Evolutionary conservation across 2,888 invertebrate genomes (phyloP), one percentile per base, ranked within the genome.

Genomic region (Kryphioiulus occultus): DNA sequence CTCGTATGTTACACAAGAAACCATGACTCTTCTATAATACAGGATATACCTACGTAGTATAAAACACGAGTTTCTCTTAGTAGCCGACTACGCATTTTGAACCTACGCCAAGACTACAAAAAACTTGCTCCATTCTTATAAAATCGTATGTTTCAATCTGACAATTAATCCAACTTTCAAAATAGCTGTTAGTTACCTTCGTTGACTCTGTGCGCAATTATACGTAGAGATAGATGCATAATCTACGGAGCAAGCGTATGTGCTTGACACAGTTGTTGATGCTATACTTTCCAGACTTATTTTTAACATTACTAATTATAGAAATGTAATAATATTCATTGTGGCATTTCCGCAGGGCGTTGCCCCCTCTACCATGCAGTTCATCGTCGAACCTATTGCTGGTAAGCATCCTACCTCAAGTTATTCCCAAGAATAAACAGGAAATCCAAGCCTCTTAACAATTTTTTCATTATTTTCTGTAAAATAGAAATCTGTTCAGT

Each of bases 231-330:
- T 26, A 68, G 7, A 22, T 68, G 68, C 68, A 68, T 26, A 2
- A 26, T 2, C 7, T 68, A 26, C 9, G 26, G 47, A 10, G 3
- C 26, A 12, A 12, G 26, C 3, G 22, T 68, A 26, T 22, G 22
- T 12, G 68, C 22, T 68, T 68, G 68, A 68, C 68, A 26, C 68
- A 68, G 68, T 68, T 68, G 68, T 22, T 26, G 22, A 68, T 26
- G 26, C 10, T 68, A 26, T 68, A 68, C 26, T 68, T 68, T 9
- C 26, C 22, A 26, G 22, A 68, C 26, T 68, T 68, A 68, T 68
- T 68, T 68, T 68, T 68, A 68, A 68, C 68, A 22, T 22, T 68
- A 68, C 68, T 68, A 68, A 68, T 68, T 68, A 68, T 68, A 68
- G 68, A 68, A 68, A 68, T 68, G 68, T 22, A 22, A 68, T 68